Evolutionary conservation across 2,888 invertebrate genomes (phyloP), one percentile per base, ranked within the genome.

Genomic region (Pogonocherus hispidulus): DNA sequence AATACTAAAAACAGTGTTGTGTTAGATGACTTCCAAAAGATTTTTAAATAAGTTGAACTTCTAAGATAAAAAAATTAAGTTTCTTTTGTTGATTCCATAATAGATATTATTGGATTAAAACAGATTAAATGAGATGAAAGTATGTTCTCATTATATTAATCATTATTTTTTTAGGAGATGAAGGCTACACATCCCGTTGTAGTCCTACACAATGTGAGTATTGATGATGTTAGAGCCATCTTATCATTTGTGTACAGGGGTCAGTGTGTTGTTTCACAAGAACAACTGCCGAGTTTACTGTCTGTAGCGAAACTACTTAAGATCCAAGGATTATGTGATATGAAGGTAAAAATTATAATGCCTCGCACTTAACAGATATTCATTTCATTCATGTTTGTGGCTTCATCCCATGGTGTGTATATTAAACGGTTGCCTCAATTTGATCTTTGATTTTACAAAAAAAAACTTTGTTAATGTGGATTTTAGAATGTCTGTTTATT

Each of bases 211-310:
- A 91, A 92, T 71, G 92, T 92, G 77, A 90, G 90, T 67, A 90
- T 89, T 71, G 87, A 90, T n/a, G 93, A 93, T 81, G 86, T 93
- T 66, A 88, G 91, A 62, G 91, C 94, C 9, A 90, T 95, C 67
- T 90, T 95, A 37, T 92, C 94, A 2, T 95, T 95, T 85, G 94
- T 95, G 92, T 95, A 95, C 85, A 93, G 93, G 54, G 95, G 95
- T 1, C 95, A 95, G 84, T 95, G 95, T 80, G 93, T 94, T 69
- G 93, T 95, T 27, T 93, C 93, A 71, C 92, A 93, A 84, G 91
- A 91, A 78, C 91, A 93, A 82, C 88, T 95, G 75, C 93, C 94
- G 3, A 91, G 92, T 51, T 87, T 95, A 67, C 87, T 95, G 49
- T 89, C 92, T 68, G 90, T 94, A 79, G 95, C 95, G 11, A 93